Base-by-base conservation (phyloP, 2,113 vertebrate genomes). In the Clarias batrachus region DNA sequence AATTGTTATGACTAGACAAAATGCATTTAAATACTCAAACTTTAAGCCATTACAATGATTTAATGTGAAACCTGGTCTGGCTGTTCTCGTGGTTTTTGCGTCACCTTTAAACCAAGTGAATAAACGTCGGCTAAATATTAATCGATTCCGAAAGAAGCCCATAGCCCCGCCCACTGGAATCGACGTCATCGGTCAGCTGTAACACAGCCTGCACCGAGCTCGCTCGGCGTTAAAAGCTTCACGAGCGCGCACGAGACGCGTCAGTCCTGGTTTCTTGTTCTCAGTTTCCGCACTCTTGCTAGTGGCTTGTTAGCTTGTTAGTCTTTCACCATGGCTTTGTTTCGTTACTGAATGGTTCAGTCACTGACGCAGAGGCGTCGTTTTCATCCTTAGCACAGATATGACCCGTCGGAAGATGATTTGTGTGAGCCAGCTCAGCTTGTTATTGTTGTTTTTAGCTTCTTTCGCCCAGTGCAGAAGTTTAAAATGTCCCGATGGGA, bases 381-480 rank as follows among this genome's bases (percentile, higher is more conserved):
- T 82, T 79, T 52, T 86, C 21, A 27, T 17, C 48, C 14, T 33
- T 7, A 79, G 62, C 25, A 11, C 52, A 89, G 91, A 83, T 90
- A 93, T 94, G 93, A 93, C 85, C 90, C 57, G 8, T 17, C 13
- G 27, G 86, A 85, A 90, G 91, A 95, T 96, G 95, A 91, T 84
- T 87, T 66, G 81, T 89, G 59, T 90, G 68, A 78, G 84, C 85
- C 88, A 83, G 86, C 90, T 88, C 77, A 13, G 63, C 52, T 89
- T 92, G 30, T 86, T 48, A 23, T 57, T 93, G 84, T 90, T 90
- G 21, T 80, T 93, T 89, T 90, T 93, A 82, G 41, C 91, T 65
- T 85, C 82, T 52, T 70, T 21, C 83, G 91, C 83, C 90, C 33
- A 81, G 81, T 86, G 88, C 27, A 93, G 25, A 88, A 90, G 91